These are phyloP conservation scores for Eulimnadia texana DNA, from an alignment of 1,140 invertebrate genomes.

Conservation along the genomic window DNA sequence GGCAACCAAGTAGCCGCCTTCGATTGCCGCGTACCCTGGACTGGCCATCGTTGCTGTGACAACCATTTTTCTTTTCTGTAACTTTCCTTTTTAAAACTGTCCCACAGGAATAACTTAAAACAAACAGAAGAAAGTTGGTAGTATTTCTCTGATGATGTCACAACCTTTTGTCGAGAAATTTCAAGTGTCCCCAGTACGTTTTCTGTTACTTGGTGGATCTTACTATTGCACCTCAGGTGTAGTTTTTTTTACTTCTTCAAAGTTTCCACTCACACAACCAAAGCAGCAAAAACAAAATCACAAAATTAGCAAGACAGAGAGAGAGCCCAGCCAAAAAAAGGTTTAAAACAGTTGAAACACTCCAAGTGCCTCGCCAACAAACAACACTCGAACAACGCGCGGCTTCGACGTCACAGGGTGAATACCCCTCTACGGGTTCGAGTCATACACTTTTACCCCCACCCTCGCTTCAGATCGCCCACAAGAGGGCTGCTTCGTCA, in stretches of 20 bases:
- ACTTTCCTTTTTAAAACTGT: too few species aligned
- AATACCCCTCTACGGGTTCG: not conserved
- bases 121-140: too few species aligned
- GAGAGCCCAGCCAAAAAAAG: not conserved
- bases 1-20: not conserved
- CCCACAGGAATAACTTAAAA: too few species aligned
- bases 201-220: too few species aligned
- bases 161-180: too few species aligned
- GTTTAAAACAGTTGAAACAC: not conserved
- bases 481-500: too few species aligned
- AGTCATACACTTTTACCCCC: not conserved
- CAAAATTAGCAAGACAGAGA: conserved; percentile 4
- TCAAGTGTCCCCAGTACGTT: too few species aligned
- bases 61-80: not conserved
- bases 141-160: too few species aligned
- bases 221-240: too few species aligned
- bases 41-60: conserved; percentile 6
- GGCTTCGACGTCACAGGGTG: not conserved
- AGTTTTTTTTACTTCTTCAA: too few species aligned
- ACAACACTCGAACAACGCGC: not conserved
- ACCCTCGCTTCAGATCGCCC: not conserved
- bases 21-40: not conserved
- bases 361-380: not conserved
- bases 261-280: not conserved
- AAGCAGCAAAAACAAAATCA: conserved; percentile 9